Conservation (phyloP, 2,113 vertebrate genomes). For the Ceuthmochares aereus region DNA sequence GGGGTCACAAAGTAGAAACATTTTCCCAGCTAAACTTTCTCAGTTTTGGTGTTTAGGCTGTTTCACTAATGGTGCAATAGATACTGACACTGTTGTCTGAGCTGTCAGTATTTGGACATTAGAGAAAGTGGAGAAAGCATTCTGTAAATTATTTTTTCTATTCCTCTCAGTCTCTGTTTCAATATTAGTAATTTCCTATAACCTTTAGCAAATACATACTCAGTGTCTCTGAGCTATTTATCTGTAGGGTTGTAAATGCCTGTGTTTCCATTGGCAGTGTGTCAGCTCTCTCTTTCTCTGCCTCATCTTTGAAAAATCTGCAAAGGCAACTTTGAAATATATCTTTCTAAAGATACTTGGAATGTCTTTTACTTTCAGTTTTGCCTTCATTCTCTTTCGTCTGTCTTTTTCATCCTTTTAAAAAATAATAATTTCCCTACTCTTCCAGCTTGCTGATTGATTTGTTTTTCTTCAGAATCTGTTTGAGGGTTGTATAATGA, state of each 20-base stretch:
- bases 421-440: not conserved
- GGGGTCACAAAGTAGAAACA: not conserved
- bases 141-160: not conserved
- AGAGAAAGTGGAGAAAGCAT: not conserved
- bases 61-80: not conserved
- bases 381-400: not conserved
- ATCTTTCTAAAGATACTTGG: not conserved
- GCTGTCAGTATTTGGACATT: not conserved
- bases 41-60: not conserved
- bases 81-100: not conserved
- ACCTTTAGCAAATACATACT: not conserved
- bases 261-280: not conserved
- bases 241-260: not conserved
- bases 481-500: conserved; percentile 7
- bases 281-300: not conserved
- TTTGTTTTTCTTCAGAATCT: conserved; percentile 42
- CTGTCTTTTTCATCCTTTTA: not conserved
- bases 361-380: conserved; percentile 14
- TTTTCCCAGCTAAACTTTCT: not conserved
- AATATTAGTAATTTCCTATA: not conserved
- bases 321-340: not conserved
- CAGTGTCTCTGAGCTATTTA: not conserved
- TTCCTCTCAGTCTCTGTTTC: fast-evolving
- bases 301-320: not conserved
- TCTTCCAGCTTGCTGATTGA: not conserved